Evolutionary conservation across 2,888 invertebrate genomes (phyloP), one percentile per base, ranked within the genome.

Genomic region (Megamerina dolium): DNA sequence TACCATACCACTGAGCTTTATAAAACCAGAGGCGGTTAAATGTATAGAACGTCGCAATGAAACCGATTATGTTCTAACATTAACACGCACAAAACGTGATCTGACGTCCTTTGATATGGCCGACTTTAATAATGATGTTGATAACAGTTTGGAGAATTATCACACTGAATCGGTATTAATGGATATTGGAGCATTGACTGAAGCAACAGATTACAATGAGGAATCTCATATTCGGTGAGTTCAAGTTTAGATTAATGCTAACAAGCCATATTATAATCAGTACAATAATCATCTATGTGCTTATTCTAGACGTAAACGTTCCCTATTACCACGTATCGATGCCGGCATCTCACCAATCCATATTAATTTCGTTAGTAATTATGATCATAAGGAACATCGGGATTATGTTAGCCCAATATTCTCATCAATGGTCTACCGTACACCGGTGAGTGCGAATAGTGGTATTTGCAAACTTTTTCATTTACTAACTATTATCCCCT

Each of bases 1-100:
- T 75, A 99, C 97, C 32, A 78, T 97, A 56, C 93, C 95, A 2
- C 74, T 99, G 58, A 92, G 93, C 48, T 94, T 95, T 73, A 90
- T 97, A 56, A 90, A 93, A 64, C 96, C 97, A 1, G 86, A 89
- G 30, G 88, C 94, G 2, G 85, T 90, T 41, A 83, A 86, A n/a
- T 96, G 95, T 70, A 81, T 94, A 65, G 75, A 72, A 48, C 62
- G 64, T 8, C 74, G 73, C 43, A 85, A 86, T 63, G 72, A 76
- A 47, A 82, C 85, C 2, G 77, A 81, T 23, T 78, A 78, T 61
- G 74, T 77, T 48, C 72, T 89, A 39, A 79, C 76, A 30, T 63
- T 60, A 9, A 68, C 70, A 5, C 59, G 68, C 4, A 60, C 60
- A 20, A 62, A 68, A 47, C 61, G 82, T 45, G 79, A 79, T 20